Evolutionary conservation across 2,113 vertebrate species (phyloP).

Genomic region (Poecile atricapillus): DNA sequence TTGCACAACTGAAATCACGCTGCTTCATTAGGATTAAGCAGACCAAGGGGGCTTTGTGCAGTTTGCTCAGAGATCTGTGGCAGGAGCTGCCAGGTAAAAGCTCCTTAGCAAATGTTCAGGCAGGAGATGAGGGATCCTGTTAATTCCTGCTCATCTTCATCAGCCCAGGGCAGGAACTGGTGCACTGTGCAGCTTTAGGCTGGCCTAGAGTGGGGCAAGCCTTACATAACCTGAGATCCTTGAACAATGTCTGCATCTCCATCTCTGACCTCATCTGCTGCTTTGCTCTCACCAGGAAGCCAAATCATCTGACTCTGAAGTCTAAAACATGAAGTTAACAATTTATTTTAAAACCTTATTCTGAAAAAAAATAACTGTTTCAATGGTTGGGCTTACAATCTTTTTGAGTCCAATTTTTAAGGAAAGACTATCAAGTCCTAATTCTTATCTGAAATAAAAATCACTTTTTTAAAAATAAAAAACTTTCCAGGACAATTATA

Average conservation of each 20-base stretch:
- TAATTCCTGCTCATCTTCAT: not conserved
- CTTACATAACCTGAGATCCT: not conserved
- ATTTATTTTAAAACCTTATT: not conserved
- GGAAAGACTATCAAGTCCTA: not conserved
- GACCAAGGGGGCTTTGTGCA: not conserved
- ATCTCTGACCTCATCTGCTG: not conserved
- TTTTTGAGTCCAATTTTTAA: not conserved
- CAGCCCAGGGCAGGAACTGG: not conserved
- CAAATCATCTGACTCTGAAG: not conserved
- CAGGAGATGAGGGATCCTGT: not conserved
- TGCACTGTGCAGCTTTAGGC: not conserved
- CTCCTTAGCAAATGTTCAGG: not conserved
- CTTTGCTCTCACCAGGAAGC: not conserved
- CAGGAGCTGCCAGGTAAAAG: not conserved
- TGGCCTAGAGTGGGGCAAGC: not conserved
- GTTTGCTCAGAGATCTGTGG: not conserved
- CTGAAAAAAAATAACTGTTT: not conserved
- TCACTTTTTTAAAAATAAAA: rapidly evolving
- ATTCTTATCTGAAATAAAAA: not conserved
- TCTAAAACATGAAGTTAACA: not conserved
- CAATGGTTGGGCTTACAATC: not conserved
- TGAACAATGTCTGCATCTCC: not conserved
- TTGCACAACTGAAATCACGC: rapidly evolving
- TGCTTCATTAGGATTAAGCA: not conserved
- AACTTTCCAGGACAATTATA: not conserved